A percentile compares a stretch with the other conserved stretches of the same genome.
Conservation (phyloP, 2,888 invertebrate genomes). For the Drosophila borealis region DNA sequence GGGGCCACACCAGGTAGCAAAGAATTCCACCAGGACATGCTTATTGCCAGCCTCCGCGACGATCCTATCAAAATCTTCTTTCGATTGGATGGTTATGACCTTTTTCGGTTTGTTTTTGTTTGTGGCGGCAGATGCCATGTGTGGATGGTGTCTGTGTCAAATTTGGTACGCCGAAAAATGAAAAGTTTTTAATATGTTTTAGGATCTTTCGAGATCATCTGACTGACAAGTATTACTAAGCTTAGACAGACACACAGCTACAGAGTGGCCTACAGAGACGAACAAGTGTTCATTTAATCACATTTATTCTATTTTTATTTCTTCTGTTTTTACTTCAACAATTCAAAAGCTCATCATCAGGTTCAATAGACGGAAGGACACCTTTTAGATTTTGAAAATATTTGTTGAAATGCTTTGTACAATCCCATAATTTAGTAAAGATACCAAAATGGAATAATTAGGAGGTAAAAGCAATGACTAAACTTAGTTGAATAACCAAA, state of each 20-base stretch:
- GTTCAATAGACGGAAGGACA: too few species aligned
- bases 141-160: constrained; percentile 13
- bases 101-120: constrained; percentile 39
- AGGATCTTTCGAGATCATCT: constrained; percentile 10
- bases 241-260: too few species aligned
- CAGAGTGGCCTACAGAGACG: neutral
- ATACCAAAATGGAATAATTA: too few species aligned
- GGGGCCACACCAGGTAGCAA: constrained; percentile 96
- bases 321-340: too few species aligned
- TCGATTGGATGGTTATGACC: constrained; percentile 60
- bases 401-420: too few species aligned
- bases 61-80: constrained; percentile 50
- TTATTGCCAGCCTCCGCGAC: constrained; percentile 62
- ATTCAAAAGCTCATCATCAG: too few species aligned
- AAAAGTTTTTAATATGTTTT: neutral
- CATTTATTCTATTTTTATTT: too few species aligned
- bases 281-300: neutral
- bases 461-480: too few species aligned
- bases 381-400: too few species aligned
- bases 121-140: constrained; percentile 48
- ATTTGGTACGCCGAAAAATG: constrained; percentile 34
- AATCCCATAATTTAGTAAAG: too few species aligned
- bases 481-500: too few species aligned
- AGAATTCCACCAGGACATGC: constrained; percentile 90
- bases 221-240: constrained; percentile 12